A percentile compares a stretch with the other conserved stretches of the same genome.
These are phyloP conservation scores for Tortrix viridana DNA, from an alignment of 2,888 invertebrate species.

Conservation along the genomic window DNA sequence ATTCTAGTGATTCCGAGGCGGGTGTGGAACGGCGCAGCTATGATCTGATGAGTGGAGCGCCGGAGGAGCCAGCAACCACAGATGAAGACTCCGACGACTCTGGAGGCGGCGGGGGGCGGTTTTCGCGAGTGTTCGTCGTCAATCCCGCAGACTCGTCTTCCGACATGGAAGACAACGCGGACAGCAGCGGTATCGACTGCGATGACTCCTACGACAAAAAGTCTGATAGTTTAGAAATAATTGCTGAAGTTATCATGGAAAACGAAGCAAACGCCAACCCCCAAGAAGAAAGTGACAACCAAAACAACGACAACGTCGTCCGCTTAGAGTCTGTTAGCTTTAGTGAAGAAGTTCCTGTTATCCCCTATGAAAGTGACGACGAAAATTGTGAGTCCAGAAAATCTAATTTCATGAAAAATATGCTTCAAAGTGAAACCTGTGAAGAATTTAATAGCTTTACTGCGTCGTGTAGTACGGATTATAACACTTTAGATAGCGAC, in stretches of 20 bases:
- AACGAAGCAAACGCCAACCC: conserved; percentile 58
- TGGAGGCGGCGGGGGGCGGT: conserved; percentile 83
- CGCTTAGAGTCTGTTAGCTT: conserved; percentile 70
- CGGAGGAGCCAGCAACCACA: conserved; percentile 77
- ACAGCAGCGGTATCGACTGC: conserved; percentile 84
- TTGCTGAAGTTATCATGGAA: conserved; percentile 60
- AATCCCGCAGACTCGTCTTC: conserved; percentile 86
- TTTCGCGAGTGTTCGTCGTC: conserved; percentile 88
- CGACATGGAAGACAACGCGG: conserved; percentile 84
- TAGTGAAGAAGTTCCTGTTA: conserved; percentile 65
- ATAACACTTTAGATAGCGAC: conserved; percentile 64
- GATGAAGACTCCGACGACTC: conserved; percentile 80
- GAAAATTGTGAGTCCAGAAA: conserved; percentile 53
- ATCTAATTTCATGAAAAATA: conserved; percentile 68
- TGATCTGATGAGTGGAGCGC: conserved; percentile 74
- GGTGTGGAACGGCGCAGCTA: conserved; percentile 75
- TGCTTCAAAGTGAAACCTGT: conserved; percentile 77
- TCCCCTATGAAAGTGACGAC: conserved; percentile 59
- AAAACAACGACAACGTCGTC: conserved; percentile 60
- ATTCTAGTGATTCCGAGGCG: conserved; percentile 73
- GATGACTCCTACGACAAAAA: conserved; percentile 86
- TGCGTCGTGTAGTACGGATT: conserved; percentile 65
- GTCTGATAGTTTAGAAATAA: conserved; percentile 73
- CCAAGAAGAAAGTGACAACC: conserved; percentile 54
- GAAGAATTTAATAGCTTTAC: conserved; percentile 77